phyloP scores from a whole-genome alignment of 2,797 vertebrate genomes.

The Aselliscus stoliczkanus region DNA sequence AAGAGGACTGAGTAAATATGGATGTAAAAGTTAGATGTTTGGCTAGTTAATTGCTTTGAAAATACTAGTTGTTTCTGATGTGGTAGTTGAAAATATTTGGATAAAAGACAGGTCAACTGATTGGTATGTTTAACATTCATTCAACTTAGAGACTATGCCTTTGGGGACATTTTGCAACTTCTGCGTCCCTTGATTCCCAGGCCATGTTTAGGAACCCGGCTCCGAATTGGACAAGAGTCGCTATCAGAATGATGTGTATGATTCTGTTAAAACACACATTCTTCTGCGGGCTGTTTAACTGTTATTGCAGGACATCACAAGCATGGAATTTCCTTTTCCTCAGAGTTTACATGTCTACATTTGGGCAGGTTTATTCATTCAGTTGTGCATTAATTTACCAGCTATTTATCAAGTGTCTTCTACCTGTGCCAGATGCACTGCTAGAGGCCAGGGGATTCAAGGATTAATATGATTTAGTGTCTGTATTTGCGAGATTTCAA shows the following conservation, averaged over 20 bases:
- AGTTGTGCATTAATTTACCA: not conserved
- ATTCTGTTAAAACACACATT: not conserved
- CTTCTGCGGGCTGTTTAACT: not conserved
- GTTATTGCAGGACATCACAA: not conserved
- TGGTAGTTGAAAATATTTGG: not conserved
- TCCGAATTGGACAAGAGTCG: not conserved
- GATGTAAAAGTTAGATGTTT: not conserved
- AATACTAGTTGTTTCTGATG: not conserved
- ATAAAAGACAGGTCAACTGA: not conserved
- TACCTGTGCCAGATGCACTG: not conserved
- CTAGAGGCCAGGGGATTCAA: not conserved
- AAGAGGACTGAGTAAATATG: not conserved
- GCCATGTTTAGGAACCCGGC: not conserved
- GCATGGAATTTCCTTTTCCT: not conserved
- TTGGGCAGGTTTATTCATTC: not conserved
- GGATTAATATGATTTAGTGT: not conserved
- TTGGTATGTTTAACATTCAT: not conserved
- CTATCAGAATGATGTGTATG: not conserved
- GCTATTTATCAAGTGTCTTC: not conserved
- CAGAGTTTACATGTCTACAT: not conserved
- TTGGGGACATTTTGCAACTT: not conserved
- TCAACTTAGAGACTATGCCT: not conserved
- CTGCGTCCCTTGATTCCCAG: not conserved
- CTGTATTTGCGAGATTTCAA: not conserved
- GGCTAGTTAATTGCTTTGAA: not conserved